These are phyloP conservation scores for Tursiops truncatus DNA, from an alignment of 2,113 vertebrate genomes.

Conservation along the genomic window DNA sequence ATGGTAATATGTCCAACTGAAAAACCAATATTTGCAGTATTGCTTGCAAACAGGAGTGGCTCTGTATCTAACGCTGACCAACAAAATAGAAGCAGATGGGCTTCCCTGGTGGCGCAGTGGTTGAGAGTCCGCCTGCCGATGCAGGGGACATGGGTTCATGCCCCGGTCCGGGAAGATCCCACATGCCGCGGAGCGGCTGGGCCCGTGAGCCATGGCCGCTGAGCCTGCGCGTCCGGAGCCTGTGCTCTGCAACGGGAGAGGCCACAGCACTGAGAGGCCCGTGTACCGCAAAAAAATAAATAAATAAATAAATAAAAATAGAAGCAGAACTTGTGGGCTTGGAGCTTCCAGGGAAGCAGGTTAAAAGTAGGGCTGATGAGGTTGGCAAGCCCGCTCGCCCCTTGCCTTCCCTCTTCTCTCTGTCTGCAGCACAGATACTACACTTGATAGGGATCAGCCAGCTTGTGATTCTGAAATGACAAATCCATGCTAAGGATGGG, in stretches of 20 bases:
- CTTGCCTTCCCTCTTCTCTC: neutral
- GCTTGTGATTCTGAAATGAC: neutral
- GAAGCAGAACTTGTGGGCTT: neutral
- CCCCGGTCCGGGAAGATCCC: too few species aligned
- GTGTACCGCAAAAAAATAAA: too few species aligned
- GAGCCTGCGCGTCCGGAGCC: too few species aligned
- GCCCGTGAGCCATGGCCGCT: too few species aligned
- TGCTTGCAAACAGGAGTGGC: neutral
- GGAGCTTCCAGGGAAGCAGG: neutral
- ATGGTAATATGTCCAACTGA: neutral
- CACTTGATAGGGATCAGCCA: neutral
- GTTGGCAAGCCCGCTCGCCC: fast-evolving
- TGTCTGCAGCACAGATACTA: neutral
- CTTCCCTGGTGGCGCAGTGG: too few species aligned
- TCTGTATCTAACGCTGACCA: neutral
- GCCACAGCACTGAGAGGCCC: too few species aligned
- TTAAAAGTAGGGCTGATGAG: neutral
- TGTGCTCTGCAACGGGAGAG: too few species aligned
- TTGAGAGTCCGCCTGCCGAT: too few species aligned
- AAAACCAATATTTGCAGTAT: neutral
- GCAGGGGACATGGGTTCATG: too few species aligned
- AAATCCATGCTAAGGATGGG: neutral
- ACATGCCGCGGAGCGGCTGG: too few species aligned
- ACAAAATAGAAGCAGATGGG: neutral
- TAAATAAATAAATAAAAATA: neutral